Base-by-base conservation (phyloP, 2,888 invertebrate species). In the Phragmatobia fuliginosa region DNA sequence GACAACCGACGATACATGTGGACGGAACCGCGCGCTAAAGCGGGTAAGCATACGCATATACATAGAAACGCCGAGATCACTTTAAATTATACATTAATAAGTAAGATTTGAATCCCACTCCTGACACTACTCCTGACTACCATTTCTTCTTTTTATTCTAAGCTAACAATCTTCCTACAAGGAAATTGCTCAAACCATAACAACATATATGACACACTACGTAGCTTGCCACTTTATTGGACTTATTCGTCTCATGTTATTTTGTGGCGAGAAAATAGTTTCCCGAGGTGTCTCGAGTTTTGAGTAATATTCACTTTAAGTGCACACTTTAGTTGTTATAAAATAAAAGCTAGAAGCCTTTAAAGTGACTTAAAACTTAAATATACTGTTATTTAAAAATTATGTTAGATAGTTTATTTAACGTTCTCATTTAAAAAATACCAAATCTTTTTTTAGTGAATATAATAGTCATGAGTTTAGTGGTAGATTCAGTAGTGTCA, bases 281-380 rank as follows among this genome's bases (percentile, higher is more conserved):
- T 18, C 41, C 62, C 10, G 21, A 25, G 28, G 28, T 41, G 31
- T 62, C 62, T 62, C 21, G 21, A 62, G 28, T 62, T 56, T 28
- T 21, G 25, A 36, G 52, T 33, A 36, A 64, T 64, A 49, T 64
- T 64, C 32, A n/a, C 45, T 49, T 21, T n/a, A 49, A 49, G 56
- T 36, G 32, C 32, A 25, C 10, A 8, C 25, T 62, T 38, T 28
- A 28, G 36, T 62, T 14, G 18, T 32, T n/a, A 60, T 38, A 62
- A 18, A 41, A 45, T 25, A 62, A 11, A 31, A 56, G 28, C 1
- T 28, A 5, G 28, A 11, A 14, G 1, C 28, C 28, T 56, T 56
- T 28, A 16, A 28, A 28, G 16, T 52, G 4, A 52, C 52, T 25
- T 25, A 18, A 38, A 61, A 25, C 25, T 36, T 36, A 25, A n/a